These are phyloP conservation scores for Drosophila baimaii DNA, from an alignment of 1,140 invertebrate species.

Conservation along the genomic window DNA sequence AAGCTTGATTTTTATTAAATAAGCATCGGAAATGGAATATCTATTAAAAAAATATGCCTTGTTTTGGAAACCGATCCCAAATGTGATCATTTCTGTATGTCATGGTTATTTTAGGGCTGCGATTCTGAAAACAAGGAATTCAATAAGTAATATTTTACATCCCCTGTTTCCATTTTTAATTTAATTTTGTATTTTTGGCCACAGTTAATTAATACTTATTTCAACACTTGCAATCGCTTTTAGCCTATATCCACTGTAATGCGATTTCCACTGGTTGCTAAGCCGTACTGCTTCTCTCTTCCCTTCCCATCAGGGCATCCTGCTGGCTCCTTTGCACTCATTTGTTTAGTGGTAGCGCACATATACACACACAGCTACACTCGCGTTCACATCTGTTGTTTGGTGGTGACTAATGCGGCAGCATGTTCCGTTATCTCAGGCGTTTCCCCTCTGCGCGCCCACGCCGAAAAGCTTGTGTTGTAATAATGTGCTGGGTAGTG, in stretches of 20 bases:
- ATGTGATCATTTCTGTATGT: too few species aligned
- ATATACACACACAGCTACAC: conserved; percentile 39
- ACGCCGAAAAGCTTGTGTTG: conserved; percentile 33
- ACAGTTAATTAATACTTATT: too few species aligned
- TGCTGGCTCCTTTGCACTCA: conserved; percentile 38
- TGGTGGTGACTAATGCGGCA: conserved; percentile 57
- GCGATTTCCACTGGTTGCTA: conserved; percentile 48
- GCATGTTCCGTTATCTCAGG: conserved; percentile 65
- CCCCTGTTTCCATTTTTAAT: too few species aligned
- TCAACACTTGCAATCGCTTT: background rate
- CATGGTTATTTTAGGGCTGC: background rate
- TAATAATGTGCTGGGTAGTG: conserved; percentile 24
- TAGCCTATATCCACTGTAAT: conserved; percentile 15
- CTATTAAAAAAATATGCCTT: too few species aligned
- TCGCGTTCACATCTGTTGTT: conserved; percentile 62
- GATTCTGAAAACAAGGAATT: background rate
- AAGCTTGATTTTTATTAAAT: too few species aligned
- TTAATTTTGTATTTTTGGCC: too few species aligned
- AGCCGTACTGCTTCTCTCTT: conserved; percentile 11
- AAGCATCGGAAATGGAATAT: too few species aligned
- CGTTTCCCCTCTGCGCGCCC: conserved; percentile 36
- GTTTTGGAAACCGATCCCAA: too few species aligned
- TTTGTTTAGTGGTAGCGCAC: conserved; percentile 28
- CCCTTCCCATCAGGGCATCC: conserved; percentile 10
- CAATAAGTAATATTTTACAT: too few species aligned